These are phyloP conservation scores for Mesitornis unicolor DNA, from an alignment of 2,113 vertebrate genomes.

Conservation along the genomic window DNA sequence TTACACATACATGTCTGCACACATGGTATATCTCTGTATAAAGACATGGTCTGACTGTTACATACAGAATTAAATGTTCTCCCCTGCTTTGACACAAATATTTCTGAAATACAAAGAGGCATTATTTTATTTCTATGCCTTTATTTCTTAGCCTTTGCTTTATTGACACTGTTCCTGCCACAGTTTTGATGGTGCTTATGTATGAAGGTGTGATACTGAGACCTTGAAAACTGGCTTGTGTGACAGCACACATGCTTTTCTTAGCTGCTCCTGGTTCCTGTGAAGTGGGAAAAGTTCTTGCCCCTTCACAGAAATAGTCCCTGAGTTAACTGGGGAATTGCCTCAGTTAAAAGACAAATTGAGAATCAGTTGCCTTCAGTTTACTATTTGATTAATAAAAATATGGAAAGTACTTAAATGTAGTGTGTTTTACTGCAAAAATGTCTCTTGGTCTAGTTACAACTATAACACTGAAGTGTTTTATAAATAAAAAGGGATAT, in stretches of 20 bases:
- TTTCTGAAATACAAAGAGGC: neutral
- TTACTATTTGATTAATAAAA: neutral
- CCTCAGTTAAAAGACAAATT: neutral
- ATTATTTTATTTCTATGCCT: neutral
- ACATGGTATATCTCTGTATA: neutral
- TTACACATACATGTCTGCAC: neutral
- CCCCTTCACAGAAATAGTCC: neutral
- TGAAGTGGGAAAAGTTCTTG: fast-evolving
- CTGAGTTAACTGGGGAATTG: neutral
- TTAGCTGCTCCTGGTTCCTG: neutral
- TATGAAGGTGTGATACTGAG: neutral
- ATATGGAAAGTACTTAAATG: neutral
- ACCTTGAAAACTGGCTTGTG: neutral
- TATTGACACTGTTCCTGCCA: neutral
- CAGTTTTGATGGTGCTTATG: neutral
- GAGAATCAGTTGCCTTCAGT: neutral
- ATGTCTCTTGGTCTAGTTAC: neutral
- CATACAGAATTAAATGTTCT: neutral
- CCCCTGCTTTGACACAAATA: fast-evolving
- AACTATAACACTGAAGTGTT: neutral
- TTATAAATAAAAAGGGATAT: neutral
- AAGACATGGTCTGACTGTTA: neutral
- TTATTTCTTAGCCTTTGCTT: neutral
- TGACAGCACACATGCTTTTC: neutral
- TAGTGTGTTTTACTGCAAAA: neutral